Evolutionary conservation across 2,113 vertebrate genomes (phyloP).

Genomic region (Sphaerodactylus townsendi): DNA sequence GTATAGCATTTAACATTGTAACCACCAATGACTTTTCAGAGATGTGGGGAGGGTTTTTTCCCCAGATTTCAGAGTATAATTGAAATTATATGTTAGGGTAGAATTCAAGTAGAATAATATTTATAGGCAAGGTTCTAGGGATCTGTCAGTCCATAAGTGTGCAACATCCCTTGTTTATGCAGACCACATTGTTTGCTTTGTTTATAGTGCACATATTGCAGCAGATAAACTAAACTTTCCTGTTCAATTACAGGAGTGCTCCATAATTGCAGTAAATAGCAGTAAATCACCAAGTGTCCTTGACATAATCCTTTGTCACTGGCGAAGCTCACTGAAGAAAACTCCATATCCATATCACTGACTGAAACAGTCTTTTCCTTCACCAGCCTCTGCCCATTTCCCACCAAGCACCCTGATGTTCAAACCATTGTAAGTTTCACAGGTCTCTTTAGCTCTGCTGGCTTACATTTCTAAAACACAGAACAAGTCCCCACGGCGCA

Average conservation of each 20-base stretch:
- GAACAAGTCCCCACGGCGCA: not conserved
- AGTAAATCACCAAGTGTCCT: not conserved
- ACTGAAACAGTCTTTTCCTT: rapidly evolving
- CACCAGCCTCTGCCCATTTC: not conserved
- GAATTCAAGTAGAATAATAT: not conserved
- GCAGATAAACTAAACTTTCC: not conserved
- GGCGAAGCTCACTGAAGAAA: rapidly evolving
- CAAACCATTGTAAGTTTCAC: not conserved
- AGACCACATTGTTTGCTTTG: not conserved
- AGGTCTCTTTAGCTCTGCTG: not conserved
- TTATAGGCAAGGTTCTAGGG: not conserved
- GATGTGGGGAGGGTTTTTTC: too few species aligned
- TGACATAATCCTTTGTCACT: not conserved
- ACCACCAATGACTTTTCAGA: too few species aligned
- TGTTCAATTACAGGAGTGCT: not conserved
- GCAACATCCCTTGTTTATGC: not conserved
- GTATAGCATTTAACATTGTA: too few species aligned
- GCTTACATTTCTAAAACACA: too few species aligned
- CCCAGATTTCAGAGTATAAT: not conserved
- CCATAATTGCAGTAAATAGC: not conserved
- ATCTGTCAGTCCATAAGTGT: not conserved
- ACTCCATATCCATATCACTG: rapidly evolving
- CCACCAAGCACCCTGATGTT: not conserved
- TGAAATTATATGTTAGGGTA: not conserved
- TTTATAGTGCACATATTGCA: not conserved